Base-by-base conservation (phyloP, 2,797 vertebrate genomes). In the Monodelphis domestica region DNA sequence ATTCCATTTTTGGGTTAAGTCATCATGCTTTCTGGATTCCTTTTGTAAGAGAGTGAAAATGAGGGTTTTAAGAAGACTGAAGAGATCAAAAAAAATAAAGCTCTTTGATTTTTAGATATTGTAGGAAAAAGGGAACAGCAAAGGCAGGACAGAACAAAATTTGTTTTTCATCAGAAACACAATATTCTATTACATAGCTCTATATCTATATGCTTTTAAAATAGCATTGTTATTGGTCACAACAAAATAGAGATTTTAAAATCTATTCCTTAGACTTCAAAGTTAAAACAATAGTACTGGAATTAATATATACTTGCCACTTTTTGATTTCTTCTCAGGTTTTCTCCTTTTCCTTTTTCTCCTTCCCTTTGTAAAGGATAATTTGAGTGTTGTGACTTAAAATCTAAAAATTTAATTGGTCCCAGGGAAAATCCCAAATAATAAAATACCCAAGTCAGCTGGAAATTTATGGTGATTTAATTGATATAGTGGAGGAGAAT, bases 71-170 rank as follows among this genome's bases (percentile, higher is more conserved):
- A 57, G 24, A 50, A 92, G 89, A 90, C 0, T 63, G 28, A 95
- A 45, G 55, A 4, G 12, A 29, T 96, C 51, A 90, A 87, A 90
- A 89, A 95, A 38, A 91, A 84, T 21, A 92, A 91, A 88, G 90
- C n/a, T 92, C 24, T 84, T 78, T 95, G 63, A 92, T 90, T 91
- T 93, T 92, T 54, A 63, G 54, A 90, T 7, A 59, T 54, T n/a
- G 30, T 1, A 51, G 10, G 51, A 28, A 63, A 63, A 91, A 92
- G 90, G 63, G 55, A 93, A 59, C 4, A 15, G 51, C n/a, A 89
- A 90, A 52, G 21, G 29, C 28, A 45, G 38, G 88, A 51, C n/a
- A n/a, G 50, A 87, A 38, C 52, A 91, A 87, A 51, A 63, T 17
- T 84, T 45, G n/a, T 55, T 21, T 91, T 53, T 55, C 12, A 56